These are phyloP conservation scores for Pterocles orientalis DNA, from an alignment of 2,113 vertebrate genomes.

Conservation along the genomic window DNA sequence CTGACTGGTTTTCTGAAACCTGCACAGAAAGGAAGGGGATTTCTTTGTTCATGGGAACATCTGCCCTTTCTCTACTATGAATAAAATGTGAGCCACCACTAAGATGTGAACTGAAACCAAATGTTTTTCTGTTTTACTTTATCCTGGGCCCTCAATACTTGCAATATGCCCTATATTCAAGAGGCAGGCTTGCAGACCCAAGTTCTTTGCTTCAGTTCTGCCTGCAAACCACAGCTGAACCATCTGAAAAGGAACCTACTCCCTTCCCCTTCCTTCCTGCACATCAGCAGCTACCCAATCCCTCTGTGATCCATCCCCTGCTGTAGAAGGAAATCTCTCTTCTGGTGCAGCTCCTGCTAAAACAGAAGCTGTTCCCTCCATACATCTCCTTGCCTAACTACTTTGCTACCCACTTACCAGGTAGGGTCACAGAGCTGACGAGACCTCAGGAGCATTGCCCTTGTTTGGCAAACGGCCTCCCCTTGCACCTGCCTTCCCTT, in stretches of 20 bases:
- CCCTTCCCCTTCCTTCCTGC: not conserved
- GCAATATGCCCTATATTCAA: not conserved
- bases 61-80: slow-evolving; percentile 1
- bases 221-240: not conserved
- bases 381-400: not conserved
- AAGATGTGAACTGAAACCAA: slow-evolving; percentile 29
- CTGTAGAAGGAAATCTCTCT: not conserved
- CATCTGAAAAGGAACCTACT: not conserved
- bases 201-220: not conserved
- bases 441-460: not conserved
- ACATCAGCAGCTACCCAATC: not conserved
- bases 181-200: not conserved
- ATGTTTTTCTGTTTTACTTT: slow-evolving; percentile 4
- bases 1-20: not conserved
- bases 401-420: not conserved
- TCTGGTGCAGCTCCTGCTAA: not conserved
- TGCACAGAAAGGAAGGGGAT: not conserved
- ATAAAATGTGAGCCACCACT: not conserved
- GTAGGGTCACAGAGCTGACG: not conserved
- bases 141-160: not conserved
- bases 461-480: not conserved
- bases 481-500: not conserved
- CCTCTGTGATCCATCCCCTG: not conserved
- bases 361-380: not conserved
- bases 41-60: not conserved